Conservation (phyloP, 2,797 vertebrate species). For the Eremophila alpestris region DNA sequence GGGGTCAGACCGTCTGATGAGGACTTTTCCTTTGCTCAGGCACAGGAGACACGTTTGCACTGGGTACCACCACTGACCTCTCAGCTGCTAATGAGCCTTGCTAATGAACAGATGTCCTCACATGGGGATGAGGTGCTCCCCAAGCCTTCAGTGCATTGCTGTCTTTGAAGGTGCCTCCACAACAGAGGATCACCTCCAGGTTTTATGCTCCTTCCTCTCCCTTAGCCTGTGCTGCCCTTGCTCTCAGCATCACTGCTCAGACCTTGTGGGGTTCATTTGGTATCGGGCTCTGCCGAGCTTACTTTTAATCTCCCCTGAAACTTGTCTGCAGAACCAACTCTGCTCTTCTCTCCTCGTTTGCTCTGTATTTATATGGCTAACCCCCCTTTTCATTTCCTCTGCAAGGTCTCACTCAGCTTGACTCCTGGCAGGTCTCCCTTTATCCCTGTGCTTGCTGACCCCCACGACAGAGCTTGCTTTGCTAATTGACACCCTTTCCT, state of each 20-base stretch:
- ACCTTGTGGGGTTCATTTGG: accelerated
- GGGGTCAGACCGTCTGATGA: not conserved
- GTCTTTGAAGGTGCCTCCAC: not conserved
- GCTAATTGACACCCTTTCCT: constrained; percentile 4
- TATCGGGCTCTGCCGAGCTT: accelerated
- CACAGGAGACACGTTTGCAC: accelerated
- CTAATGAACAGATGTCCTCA: constrained; percentile 3
- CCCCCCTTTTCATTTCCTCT: constrained; percentile 47
- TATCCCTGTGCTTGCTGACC: not conserved
- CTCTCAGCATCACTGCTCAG: not conserved
- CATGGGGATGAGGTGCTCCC: not conserved
- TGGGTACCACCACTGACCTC: not conserved
- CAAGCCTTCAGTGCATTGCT: not conserved
- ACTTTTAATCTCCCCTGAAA: constrained; percentile 31
- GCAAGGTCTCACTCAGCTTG: constrained; percentile 26
- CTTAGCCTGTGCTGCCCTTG: not conserved
- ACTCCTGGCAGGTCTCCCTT: constrained; percentile 39
- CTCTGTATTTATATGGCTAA: not conserved
- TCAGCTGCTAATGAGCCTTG: not conserved
- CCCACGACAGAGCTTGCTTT: not conserved
- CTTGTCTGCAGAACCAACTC: not conserved
- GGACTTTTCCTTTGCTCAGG: not conserved
- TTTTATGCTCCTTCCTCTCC: not conserved
- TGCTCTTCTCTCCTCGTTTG: constrained; percentile 6
- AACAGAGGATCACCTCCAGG: not conserved